These are phyloP conservation scores for Troides oblongomaculatus DNA, from an alignment of 2,888 invertebrate species.

Conservation along the genomic window DNA sequence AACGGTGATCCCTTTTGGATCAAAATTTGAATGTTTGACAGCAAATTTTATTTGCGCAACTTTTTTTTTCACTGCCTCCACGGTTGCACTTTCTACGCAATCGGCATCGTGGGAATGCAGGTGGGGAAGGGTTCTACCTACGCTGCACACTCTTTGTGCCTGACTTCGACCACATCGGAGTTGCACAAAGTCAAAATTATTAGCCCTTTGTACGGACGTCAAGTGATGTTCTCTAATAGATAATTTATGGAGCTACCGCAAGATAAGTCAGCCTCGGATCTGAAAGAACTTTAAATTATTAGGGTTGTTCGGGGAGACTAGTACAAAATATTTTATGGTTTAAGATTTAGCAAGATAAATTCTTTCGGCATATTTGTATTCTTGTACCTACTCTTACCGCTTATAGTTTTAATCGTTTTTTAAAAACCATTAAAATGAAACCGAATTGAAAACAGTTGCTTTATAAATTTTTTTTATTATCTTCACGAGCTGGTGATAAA, in stretches of 20 bases:
- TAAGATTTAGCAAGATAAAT: constrained; percentile 32
- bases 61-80: constrained; percentile 50
- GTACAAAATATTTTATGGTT: constrained; percentile 33
- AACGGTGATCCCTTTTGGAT: constrained; percentile 60
- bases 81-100: constrained; percentile 66
- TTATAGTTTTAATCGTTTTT: neutral
- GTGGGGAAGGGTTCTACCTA: constrained; percentile 74
- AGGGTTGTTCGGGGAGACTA: constrained; percentile 62
- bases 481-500: too few species aligned
- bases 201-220: constrained; percentile 70
- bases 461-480: too few species aligned
- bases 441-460: too few species aligned
- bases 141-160: constrained; percentile 52
- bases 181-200: constrained; percentile 73
- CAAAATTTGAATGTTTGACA: constrained; percentile 70
- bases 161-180: constrained; percentile 50
- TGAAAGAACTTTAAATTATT: constrained; percentile 66
- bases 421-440: too few species aligned
- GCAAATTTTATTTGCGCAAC: constrained; percentile 72
- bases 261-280: constrained; percentile 53
- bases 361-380: constrained; percentile 23
- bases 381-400: neutral
- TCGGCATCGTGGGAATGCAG: constrained; percentile 74
- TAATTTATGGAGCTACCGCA: constrained; percentile 73
- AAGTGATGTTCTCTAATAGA: constrained; percentile 76